phyloP scores from a whole-genome alignment of 2,797 vertebrate genomes.

The Coluber constrictor region DNA sequence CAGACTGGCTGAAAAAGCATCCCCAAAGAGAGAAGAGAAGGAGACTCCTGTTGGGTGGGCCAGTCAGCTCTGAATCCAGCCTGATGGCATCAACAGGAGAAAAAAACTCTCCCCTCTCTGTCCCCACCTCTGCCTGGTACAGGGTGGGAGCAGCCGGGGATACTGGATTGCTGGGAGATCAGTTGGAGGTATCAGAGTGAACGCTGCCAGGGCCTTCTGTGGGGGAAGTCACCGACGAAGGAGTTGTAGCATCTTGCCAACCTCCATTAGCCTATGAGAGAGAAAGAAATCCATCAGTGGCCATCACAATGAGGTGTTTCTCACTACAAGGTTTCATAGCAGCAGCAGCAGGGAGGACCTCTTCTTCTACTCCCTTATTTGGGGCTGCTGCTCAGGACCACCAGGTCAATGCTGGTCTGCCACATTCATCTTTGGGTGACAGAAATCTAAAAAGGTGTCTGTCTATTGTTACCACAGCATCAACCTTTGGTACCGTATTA shows the following conservation, averaged over 20 bases:
- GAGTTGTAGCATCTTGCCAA: constrained; percentile 97
- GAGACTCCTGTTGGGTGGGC: constrained; percentile 75
- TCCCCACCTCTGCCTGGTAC: constrained; percentile 56
- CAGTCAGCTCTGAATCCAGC: constrained; percentile 77
- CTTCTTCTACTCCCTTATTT: not conserved
- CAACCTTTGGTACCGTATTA: not conserved
- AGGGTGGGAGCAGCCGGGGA: constrained; percentile 70
- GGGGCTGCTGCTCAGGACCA: not conserved
- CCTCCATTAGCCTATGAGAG: constrained; percentile 88
- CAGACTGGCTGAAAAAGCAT: constrained; percentile 76
- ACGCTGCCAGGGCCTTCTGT: constrained; percentile 99
- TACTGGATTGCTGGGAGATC: constrained; percentile 81
- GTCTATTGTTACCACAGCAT: not conserved
- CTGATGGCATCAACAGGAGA: constrained; percentile 73
- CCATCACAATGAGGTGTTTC: not conserved
- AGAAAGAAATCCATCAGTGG: constrained; percentile 58
- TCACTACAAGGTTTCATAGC: not conserved
- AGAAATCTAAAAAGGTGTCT: not conserved
- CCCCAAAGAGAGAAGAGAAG: constrained; percentile 74
- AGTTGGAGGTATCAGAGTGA: constrained; percentile 99
- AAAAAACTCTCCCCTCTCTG: constrained; percentile 67
- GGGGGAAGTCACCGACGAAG: constrained; percentile 97
- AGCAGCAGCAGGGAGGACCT: not conserved
- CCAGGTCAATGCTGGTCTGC: not conserved
- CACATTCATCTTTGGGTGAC: not conserved